Evolutionary conservation across 2,888 invertebrate species (phyloP).

Genomic region (Azorinus chamasolen): DNA sequence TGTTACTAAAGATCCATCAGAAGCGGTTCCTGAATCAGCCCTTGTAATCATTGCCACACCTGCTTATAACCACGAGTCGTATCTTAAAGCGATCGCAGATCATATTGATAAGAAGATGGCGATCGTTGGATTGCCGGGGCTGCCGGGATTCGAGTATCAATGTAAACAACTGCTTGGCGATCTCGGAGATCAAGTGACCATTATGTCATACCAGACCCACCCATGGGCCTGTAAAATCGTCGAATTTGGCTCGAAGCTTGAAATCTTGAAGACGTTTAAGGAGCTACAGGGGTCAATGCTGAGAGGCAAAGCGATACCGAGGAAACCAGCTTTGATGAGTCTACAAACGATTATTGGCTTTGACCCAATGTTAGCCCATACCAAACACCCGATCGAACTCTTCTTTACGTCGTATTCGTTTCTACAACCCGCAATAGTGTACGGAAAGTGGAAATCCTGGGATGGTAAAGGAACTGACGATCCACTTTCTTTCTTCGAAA

Average conservation of each 20-base stretch:
- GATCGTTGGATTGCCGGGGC: constrained; percentile 79
- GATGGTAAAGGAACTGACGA: constrained; percentile 68
- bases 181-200: constrained; percentile 54
- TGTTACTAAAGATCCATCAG: constrained; percentile 70
- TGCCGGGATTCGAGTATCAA: constrained; percentile 80
- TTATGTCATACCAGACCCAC: constrained; percentile 77
- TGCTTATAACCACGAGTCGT: constrained; percentile 75
- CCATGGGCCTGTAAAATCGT: constrained; percentile 77
- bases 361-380: constrained; percentile 65
- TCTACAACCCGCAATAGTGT: constrained; percentile 74
- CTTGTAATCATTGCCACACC: constrained; percentile 76
- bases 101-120: constrained; percentile 71
- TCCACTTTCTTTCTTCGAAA: constrained; percentile 71
- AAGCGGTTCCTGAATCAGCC: constrained; percentile 72
- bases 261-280: constrained; percentile 64
- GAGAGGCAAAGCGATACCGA: constrained; percentile 66
- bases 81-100: constrained; percentile 74
- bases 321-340: constrained; percentile 68
- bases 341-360: constrained; percentile 69
- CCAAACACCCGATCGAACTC: constrained; percentile 71
- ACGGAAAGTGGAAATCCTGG: constrained; percentile 76
- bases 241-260: constrained; percentile 74
- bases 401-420: constrained; percentile 70
- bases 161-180: constrained; percentile 70
- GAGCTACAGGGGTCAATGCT: constrained; percentile 67